Percentiles rank a stretch among this genome's conserved stretches.
These are phyloP conservation scores for Ridgeia piscesae DNA, from an alignment of 1,140 invertebrate species.

Conservation along the genomic window DNA sequence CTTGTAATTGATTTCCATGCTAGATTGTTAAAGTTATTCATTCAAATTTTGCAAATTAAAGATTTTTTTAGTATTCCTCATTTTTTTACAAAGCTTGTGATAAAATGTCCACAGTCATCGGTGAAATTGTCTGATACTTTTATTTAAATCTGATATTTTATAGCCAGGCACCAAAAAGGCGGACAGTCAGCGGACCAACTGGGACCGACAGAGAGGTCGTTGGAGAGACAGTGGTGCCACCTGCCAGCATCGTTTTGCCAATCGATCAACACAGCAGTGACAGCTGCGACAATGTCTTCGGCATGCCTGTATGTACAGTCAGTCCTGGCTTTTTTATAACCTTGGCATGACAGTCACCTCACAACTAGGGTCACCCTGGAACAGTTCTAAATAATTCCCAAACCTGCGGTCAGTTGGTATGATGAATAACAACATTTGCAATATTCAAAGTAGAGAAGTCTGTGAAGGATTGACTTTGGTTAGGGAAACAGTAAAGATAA, in stretches of 20 bases:
- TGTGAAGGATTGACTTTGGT: no score
- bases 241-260: not conserved
- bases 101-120: not conserved
- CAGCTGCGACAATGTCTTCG: not conserved
- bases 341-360: no score
- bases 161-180: not conserved
- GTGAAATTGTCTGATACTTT: not conserved
- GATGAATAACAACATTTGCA: no score
- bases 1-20: not conserved
- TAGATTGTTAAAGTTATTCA: no score
- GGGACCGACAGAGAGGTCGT: not conserved
- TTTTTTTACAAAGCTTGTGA: not conserved
- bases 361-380: no score
- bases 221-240: not conserved
- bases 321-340: no score
- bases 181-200: not conserved
- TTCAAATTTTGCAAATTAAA: no score
- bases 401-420: no score
- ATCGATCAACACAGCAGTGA: not conserved
- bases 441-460: no score
- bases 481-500: no score
- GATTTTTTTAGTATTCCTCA: not conserved
- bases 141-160: not conserved
- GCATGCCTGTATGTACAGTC: not conserved
- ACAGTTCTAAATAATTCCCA: no score